A percentile compares a stretch with the other conserved stretches of the same genome.
These are phyloP conservation scores for Percina caprodes DNA, from an alignment of 2,113 vertebrate species.

Conservation along the genomic window DNA sequence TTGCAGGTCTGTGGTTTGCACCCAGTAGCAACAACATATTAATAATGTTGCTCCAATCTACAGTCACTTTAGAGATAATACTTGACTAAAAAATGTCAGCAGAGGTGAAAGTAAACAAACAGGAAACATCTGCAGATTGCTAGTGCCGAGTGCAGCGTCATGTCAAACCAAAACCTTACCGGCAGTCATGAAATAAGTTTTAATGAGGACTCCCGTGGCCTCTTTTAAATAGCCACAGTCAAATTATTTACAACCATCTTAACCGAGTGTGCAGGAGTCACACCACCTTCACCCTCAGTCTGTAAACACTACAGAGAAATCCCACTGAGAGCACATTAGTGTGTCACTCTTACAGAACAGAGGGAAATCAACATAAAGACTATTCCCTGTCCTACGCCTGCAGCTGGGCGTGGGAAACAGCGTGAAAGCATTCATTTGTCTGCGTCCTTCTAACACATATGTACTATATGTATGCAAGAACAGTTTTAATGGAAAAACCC, in stretches of 20 bases:
- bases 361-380: neutral
- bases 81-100: neutral
- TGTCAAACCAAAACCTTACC: constrained; percentile 24
- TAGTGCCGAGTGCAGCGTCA: neutral
- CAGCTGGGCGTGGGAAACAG: neutral
- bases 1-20: constrained; percentile 8
- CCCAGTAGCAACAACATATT: constrained; percentile 37
- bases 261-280: constrained; percentile 11
- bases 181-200: constrained; percentile 28
- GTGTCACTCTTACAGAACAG: constrained; percentile 28
- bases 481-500: neutral
- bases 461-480: neutral
- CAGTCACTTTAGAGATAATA: neutral
- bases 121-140: neutral
- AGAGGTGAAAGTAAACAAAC: neutral
- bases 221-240: constrained; percentile 25
- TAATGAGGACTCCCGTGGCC: constrained; percentile 56
- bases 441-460: neutral
- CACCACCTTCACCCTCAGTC: constrained; percentile 2
- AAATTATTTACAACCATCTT: constrained; percentile 16
- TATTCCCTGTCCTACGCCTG: neutral
- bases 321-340: constrained; percentile 28
- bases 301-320: constrained; percentile 33
- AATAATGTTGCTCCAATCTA: neutral
- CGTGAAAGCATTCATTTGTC: neutral